Evolutionary conservation across 2,797 vertebrate species (phyloP), one percentile per base, ranked within the genome.

Genomic region (Pristis pectinata): DNA sequence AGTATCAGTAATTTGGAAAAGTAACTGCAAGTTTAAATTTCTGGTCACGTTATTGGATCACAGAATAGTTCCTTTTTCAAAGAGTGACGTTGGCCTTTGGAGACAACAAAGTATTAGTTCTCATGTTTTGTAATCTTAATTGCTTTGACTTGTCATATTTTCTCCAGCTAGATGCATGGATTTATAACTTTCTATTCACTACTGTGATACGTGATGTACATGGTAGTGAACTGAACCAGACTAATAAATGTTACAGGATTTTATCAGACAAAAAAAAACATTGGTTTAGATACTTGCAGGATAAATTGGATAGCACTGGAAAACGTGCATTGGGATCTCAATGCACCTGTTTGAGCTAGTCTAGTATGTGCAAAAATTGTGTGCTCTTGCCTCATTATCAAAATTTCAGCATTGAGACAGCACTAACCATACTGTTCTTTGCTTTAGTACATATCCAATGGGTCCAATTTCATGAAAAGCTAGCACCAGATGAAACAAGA

Each of bases 41-140:
- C 87, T 91, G 59, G 87, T 91, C 87, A 91, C 87, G 59, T 91
- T 67, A 67, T 91, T 61, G 87, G 59, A 91, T 67, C 59, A 67
- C n/a, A 91, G 61, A 91, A 91, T 41, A 59, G 5, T 67, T 41
- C 64, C 17, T 67, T 91, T 91, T 91, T 64, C 41, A 67, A 91
- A 61, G 13, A 91, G 87, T 67, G 87, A 37, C 9, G 87, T n/a
- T 91, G n/a, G 22, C 87, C 87, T 91, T 91, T 91, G 61, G 87
- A n/a, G 85, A 89, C 27, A 89, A 64, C 87, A 24, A 91, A 59
- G n/a, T 91, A 91, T 13, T n/a, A 41, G 61, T 91, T 91, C 19
- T 91, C 61, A 37, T 91, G 59, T 91, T 91, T 91, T 67, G n/a
- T 67, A 91, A 91, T 41, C 59, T 91, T 91, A 91, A 91, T 91